Base-by-base conservation (phyloP, 1,140 invertebrate genomes). In the Sitophilus oryzae region DNA sequence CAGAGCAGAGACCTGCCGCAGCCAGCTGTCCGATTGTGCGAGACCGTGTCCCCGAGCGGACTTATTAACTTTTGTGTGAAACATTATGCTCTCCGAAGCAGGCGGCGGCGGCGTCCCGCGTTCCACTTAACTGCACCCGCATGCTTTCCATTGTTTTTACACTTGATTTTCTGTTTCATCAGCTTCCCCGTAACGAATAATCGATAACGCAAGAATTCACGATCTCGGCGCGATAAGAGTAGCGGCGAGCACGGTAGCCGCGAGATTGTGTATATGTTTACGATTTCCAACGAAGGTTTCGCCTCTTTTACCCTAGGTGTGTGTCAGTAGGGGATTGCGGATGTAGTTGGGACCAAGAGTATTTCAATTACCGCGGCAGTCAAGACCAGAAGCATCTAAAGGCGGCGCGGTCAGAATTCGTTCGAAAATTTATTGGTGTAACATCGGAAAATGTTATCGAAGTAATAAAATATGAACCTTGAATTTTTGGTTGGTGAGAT, bases 191-290 rank as follows among this genome's bases (percentile, higher is more conserved):
- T 58, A 58, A 48, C 46, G 45, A 51, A 56, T 51, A 54, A 59
- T 59, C 59, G 59, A 64, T 61, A 59, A 56, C 52, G 55, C 52
- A 64, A 57, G 64, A 64, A 66, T 66, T 57, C 54, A 60, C 62
- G 64, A 66, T 66, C 52, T 37, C 49, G 47, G 40, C 44, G 55
- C 62, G 64, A 66, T 66, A 66, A 66, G 47, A 34, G 23, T 14
- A 19, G 35, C 8, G 16, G 16, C 37, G 16, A 37, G 49, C 48
- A 63, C 59, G 60, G 62, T 60, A 66, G 62, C 62, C 47, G 56
- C 16, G 30, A 59, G 58, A 57, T 63, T 58, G 57, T 61, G 60
- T 53, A 53, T 53, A 60, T 66, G 52, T 62, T 66, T 64, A 63
- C 59, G 63, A 58, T 64, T 62, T 64, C 59, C 59, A 51, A 50